Base-by-base conservation (phyloP, 2,113 vertebrate genomes). In the Saguinus midas region DNA sequence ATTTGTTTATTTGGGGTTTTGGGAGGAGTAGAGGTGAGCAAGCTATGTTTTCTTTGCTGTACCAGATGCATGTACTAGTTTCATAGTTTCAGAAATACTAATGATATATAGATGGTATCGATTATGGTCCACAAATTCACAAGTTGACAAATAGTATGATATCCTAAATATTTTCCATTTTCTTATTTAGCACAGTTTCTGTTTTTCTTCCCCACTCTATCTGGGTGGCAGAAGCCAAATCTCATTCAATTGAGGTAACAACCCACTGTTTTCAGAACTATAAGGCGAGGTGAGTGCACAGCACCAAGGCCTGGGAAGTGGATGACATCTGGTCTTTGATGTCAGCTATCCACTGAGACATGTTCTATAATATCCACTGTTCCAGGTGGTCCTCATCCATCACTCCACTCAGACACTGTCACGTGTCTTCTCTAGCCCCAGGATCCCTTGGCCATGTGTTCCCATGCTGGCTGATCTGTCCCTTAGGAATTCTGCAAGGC, bases 1-100 rank as follows among this genome's bases (percentile, higher is more conserved):
- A 37, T 17, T n/a, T 78, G 48, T 29, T 70, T 82, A 6, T 43
- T 58, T 82, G 8, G 21, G 7, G 0, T 43, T 66, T 61, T 11
- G 35, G 1, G 5, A 37, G 45, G 23, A 1, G 2, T 21, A 0
- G 14, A 6, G 6, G 1, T 23, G 23, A 48, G 12, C 27, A 61
- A 43, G 79, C 13, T 70, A 45, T 45, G 91, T 72, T 72, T 37
- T 7, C 13, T 86, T 81, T 50, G 21, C 50, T 91, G 90, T 79
- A 4, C 11, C 52, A 72, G 27, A 55, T 75, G 37, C 76, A 76
- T 14, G 2, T 50, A 52, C 21, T 43, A 21, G 40, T 90, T 84
- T 82, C 23, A 13, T 35, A 43, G 73, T 85, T 84, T 48, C 87
- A 91, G 37, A 88, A 78, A 91, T 48, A 61, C 35, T 70, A 80